Conservation (phyloP, 2,888 invertebrate genomes). For the Hirtodrosophila histrioides region DNA sequence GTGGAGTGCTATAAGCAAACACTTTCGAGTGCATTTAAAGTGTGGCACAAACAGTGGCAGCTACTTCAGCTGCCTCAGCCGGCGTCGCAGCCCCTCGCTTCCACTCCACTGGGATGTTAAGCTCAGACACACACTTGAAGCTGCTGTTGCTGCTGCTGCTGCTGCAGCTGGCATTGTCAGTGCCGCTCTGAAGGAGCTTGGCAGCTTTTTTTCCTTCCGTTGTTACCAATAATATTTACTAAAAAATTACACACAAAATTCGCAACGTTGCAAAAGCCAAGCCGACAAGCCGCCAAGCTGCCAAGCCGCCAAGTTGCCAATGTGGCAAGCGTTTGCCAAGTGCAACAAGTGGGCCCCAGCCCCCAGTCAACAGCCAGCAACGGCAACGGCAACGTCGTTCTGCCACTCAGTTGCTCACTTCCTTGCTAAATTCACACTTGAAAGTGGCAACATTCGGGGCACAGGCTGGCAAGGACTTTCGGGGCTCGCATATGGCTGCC, state of each 20-base stretch:
- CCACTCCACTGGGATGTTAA: conserved; percentile 57
- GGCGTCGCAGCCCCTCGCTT: conserved; percentile 22
- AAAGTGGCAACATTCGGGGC: conserved; percentile 33
- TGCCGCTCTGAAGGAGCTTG: conserved; percentile 26
- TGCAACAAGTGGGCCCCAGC: conserved; percentile 45
- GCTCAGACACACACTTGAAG: conserved; percentile 73
- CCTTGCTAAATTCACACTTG: conserved; percentile 57
- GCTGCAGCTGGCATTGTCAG: conserved; percentile 60
- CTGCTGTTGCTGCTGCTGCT: conserved; percentile 5
- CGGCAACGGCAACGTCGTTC: conserved; percentile 10
- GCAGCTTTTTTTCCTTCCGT: conserved; percentile 29
- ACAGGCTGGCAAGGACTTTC: conserved; percentile 32
- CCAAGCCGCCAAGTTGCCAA: conserved; percentile 4
- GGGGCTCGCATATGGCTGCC: conserved; percentile 53
- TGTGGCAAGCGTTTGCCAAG: conserved; percentile 25
- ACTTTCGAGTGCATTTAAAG: conserved; percentile 77
- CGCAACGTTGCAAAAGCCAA: conserved; percentile 54
- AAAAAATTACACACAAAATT: conserved; percentile 57
- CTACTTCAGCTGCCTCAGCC: conserved; percentile 60
- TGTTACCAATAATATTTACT: conserved; percentile 75
- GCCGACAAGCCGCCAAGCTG: conserved; percentile 17
- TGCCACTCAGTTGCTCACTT: conserved; percentile 53
- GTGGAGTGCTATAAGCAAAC: conserved; percentile 72
- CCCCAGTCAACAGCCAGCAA: background rate
- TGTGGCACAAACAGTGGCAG: conserved; percentile 74